Percentiles rank a stretch among this genome's conserved stretches.
Evolutionary conservation across 2,797 vertebrate genomes (phyloP).

Genomic region (Pachyuromys duprasi): DNA sequence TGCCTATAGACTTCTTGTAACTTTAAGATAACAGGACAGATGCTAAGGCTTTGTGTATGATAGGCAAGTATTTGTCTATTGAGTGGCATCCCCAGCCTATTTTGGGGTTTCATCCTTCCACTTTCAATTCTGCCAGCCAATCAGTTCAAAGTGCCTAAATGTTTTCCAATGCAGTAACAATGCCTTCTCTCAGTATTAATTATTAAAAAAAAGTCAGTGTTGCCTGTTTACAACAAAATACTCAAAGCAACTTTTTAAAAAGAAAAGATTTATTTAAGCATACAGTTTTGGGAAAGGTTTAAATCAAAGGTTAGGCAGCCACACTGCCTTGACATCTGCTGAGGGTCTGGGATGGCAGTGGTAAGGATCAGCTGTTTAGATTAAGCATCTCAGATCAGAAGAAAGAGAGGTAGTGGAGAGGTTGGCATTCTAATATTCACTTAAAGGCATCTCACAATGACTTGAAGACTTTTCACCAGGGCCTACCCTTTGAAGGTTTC

Average conservation of each 20-base stretch:
- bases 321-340: not conserved
- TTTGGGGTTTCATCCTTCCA: not conserved
- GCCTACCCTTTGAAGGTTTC: not conserved
- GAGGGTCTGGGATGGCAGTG: no score
- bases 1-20: not conserved
- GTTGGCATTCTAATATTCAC: not conserved
- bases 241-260: not conserved
- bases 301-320: not conserved
- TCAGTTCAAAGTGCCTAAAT: not conserved
- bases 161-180: not conserved
- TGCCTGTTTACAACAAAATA: not conserved
- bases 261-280: not conserved
- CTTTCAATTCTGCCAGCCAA: not conserved
- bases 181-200: not conserved
- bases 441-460: not conserved
- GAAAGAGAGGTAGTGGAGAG: not conserved
- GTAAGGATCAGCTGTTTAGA: not conserved
- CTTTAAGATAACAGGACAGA: not conserved
- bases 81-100: not conserved
- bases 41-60: not conserved
- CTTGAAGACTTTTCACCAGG: not conserved
- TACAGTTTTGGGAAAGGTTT: not conserved
- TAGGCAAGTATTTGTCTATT: not conserved
- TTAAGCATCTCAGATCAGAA: no score
- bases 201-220: not conserved